phyloP scores from a whole-genome alignment of 2,888 invertebrate genomes.

The Cataglyphis rosenhaueri region DNA sequence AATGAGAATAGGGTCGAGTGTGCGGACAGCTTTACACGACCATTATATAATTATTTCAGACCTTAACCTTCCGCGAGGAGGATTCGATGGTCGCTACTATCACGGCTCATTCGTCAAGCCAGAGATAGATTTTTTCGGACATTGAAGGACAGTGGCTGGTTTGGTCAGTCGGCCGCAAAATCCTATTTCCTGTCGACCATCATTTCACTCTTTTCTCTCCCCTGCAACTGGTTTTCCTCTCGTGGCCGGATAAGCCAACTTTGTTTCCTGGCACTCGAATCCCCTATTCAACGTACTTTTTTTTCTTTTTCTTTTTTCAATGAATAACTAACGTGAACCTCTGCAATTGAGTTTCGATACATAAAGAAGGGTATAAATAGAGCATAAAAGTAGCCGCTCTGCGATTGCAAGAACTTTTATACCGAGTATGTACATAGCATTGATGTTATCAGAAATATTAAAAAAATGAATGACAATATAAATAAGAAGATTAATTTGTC shows the following conservation, averaged over 20 bases:
- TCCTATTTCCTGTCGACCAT: conserved; percentile 69
- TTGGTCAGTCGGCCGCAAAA: conserved; percentile 73
- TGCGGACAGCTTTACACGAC: conserved; percentile 21
- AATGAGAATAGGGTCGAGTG: conserved; percentile 36
- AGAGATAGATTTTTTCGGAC: conserved; percentile 66
- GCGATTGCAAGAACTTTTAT: conserved; percentile 10
- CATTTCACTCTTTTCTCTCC: conserved; percentile 17
- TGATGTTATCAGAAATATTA: conserved; percentile 11
- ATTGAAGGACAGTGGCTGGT: conserved; percentile 73
- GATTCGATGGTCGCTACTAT: background rate
- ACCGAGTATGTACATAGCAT: conserved; percentile 4
- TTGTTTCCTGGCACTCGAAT: conserved; percentile 58
- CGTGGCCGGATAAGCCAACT: conserved; percentile 60
- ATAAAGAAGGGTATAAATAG: background rate
- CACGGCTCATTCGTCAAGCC: conserved; percentile 67
- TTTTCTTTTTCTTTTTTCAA: conserved; percentile 3
- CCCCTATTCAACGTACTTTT: background rate
- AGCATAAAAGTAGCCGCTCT: background rate
- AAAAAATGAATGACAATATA: background rate
- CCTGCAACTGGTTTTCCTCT: conserved; percentile 41
- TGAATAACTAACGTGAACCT: conserved; percentile 3
- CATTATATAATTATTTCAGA: conserved; percentile 67
- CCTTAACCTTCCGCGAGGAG: background rate
- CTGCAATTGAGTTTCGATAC: conserved; percentile 10
- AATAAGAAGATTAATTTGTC: background rate